Evolutionary conservation across 2,888 invertebrate species (phyloP).

Genomic region (Argyresthia goedartella): DNA sequence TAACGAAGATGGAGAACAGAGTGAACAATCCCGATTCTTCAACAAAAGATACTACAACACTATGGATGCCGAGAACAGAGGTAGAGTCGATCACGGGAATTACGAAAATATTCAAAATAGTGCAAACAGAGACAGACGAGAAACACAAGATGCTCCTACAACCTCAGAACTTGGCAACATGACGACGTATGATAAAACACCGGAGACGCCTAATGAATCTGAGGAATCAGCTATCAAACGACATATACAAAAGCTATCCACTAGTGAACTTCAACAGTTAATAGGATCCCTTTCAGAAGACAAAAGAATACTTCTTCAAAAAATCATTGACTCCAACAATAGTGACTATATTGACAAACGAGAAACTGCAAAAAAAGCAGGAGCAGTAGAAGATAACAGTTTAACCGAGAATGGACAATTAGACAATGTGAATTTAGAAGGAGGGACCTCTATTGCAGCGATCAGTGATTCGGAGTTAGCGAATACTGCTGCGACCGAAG

Average conservation of each 20-base stretch:
- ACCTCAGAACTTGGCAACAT: neutral
- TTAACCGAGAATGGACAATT: conserved; percentile 29
- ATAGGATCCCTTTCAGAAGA: conserved; percentile 48
- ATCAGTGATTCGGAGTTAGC: neutral
- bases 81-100: conserved; percentile 17
- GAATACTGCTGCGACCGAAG: conserved; percentile 24
- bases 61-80: conserved; percentile 19
- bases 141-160: conserved; percentile 12
- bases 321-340: conserved; percentile 37
- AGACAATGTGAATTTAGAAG: neutral
- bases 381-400: conserved; percentile 44
- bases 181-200: neutral
- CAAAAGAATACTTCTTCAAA: conserved; percentile 45
- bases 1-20: neutral
- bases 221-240: conserved; percentile 49
- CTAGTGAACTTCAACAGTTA: conserved; percentile 45
- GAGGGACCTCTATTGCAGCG: conserved; percentile 10
- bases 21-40: neutral
- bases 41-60: neutral
- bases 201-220: conserved; percentile 25
- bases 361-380: conserved; percentile 59
- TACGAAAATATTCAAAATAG: conserved; percentile 21
- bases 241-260: conserved; percentile 49
- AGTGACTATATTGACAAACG: conserved; percentile 32
- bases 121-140: conserved; percentile 36